Conservation (phyloP, 92 coral and sea anemone species). For the Heliopora coerulea region DNA sequence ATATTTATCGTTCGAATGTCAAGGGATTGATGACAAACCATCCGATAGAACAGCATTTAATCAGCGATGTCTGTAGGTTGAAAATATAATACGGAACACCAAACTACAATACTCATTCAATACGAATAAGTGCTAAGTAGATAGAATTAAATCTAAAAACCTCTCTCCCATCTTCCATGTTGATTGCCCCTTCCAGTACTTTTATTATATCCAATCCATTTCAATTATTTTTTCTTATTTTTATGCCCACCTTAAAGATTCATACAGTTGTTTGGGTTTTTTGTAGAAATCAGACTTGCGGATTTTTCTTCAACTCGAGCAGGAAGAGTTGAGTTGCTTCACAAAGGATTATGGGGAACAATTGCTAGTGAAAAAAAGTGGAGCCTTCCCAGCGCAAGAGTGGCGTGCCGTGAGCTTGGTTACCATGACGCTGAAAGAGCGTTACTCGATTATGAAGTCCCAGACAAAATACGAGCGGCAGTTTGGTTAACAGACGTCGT, state of each 20-base stretch:
- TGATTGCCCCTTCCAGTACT: background rate
- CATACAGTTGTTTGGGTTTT: no score
- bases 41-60: no score
- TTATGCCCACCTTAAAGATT: no score
- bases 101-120: no score
- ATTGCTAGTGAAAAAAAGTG: background rate
- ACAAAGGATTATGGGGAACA: conserved; percentile 16
- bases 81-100: no score
- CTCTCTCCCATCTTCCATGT: background rate
- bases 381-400: background rate
- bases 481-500: background rate
- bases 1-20: no score
- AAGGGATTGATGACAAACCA: no score
- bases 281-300: conserved; percentile 1
- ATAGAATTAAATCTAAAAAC: no score
- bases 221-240: background rate
- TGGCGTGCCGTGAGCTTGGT: conserved; percentile 23
- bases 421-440: conserved; percentile 1
- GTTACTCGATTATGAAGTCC: background rate
- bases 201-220: background rate
- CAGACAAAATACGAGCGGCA: background rate
- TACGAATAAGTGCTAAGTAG: no score
- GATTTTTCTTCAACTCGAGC: background rate
- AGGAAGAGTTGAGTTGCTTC: conserved; percentile 13
- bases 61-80: no score